Base-by-base conservation (phyloP, 2,113 vertebrate genomes). In the Neodon shergylaensis region DNA sequence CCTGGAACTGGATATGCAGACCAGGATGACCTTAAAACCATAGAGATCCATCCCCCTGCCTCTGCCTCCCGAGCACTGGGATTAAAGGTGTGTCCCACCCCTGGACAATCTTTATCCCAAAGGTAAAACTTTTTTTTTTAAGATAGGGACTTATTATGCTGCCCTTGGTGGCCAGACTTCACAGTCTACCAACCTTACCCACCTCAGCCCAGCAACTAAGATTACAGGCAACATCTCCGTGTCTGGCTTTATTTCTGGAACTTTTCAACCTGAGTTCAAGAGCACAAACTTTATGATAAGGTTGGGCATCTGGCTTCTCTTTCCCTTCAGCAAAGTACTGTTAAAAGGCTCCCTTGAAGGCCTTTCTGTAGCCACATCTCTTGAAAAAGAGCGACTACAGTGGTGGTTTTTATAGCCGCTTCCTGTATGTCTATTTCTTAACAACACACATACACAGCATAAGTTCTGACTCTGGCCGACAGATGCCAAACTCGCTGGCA, bases 401-500 rank as follows among this genome's bases (percentile, higher is more conserved):
- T 52, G 86, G 74, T 72, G 91, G 76, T 81, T 92, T 92, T 76
- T 85, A 3, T 9, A 65, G 91, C 86, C 96, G 96, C 54, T 54
- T 52, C 36, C 97, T 95, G 28, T 11, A 87, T 77, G 84, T 90
- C 26, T 49, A 72, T 36, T 77, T 87, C 77, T n/a, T 92, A 68
- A 93, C 94, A 97, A 19, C 47, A 89, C 9, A 33, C 88, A 92
- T 66, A 90, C 84, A 97, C 95, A 85, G 91, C 94, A 96, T 97
- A 92, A 95, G 85, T 5, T 5, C 1, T 68, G 85, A 85, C 21
- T 84, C 90, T 77, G 2, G 84, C 82, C 49, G 87, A 79, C 47
- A 97, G 93, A 92, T 97, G 94, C 8, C 49, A 84, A 93, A 77
- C 26, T 82, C 91, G 93, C 0, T 88, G 72, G 81, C 85, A 85